Evolutionary conservation across 2,888 invertebrate species (phyloP).

Genomic region (Itoplectis maculator): DNA sequence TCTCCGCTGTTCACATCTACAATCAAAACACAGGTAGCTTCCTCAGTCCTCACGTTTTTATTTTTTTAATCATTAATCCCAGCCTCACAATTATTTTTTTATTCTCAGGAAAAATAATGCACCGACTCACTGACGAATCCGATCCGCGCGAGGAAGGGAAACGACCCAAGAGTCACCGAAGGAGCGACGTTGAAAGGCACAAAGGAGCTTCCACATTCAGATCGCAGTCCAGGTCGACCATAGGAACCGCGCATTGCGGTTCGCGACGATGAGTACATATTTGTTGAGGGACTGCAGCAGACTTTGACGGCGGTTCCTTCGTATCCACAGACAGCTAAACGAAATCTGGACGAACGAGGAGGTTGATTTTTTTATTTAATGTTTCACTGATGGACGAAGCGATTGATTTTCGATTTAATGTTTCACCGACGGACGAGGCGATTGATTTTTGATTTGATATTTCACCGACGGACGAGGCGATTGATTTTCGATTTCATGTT

Average conservation of each 20-base stretch:
- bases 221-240: conserved; percentile 34
- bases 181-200: conserved; percentile 51
- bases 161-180: conserved; percentile 87
- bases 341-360: conserved; percentile 74
- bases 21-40: conserved; percentile 36
- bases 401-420: not conserved
- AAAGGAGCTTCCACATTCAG: conserved; percentile 54
- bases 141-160: conserved; percentile 91
- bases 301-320: conserved; percentile 73
- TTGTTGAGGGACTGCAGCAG: conserved; percentile 72
- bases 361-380: too few species aligned
- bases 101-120: not conserved
- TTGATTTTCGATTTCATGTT: too few species aligned
- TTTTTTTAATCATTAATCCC: not conserved
- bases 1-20: conserved; percentile 89
- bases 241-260: conserved; percentile 23
- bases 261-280: conserved; percentile 46
- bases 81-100: not conserved
- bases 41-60: not conserved
- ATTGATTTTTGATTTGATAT: too few species aligned
- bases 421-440: not conserved
- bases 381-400: too few species aligned
- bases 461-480: too few species aligned
- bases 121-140: conserved; percentile 90
- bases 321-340: conserved; percentile 78